phyloP scores from a whole-genome alignment of 2,888 invertebrate species.

The Tanypteryx hageni region DNA sequence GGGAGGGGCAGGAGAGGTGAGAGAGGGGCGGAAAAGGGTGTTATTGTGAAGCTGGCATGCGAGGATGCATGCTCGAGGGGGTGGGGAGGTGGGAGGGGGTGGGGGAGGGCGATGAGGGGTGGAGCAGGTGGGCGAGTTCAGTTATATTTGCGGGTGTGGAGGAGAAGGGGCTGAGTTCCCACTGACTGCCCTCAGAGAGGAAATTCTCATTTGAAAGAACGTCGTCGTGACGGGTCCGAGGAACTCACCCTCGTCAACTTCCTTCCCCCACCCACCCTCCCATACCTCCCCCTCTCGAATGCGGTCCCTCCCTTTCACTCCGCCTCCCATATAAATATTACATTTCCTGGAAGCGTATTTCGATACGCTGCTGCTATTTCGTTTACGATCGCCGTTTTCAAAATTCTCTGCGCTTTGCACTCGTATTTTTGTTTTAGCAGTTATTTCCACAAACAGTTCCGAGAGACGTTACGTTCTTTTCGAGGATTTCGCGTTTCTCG shows the following conservation, averaged over 20 bases:
- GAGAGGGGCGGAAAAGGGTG: not conserved
- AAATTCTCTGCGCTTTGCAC: too few relatives aligned
- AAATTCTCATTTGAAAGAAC: not conserved
- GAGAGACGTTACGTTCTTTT: too few relatives aligned
- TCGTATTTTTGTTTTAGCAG: too few relatives aligned
- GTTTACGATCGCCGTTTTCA: too few relatives aligned
- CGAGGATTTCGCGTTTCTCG: too few relatives aligned
- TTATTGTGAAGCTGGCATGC: not conserved
- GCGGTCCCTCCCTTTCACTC: not conserved
- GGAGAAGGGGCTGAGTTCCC: not conserved
- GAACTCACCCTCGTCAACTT: not conserved
- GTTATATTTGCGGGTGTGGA: constrained; percentile 29
- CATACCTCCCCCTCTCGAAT: not conserved
- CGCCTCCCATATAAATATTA: not conserved
- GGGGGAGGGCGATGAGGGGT: not conserved
- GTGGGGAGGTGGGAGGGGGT: not conserved
- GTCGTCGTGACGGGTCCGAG: not conserved
- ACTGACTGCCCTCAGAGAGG: not conserved
- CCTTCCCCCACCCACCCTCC: not conserved
- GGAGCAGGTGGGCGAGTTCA: not conserved
- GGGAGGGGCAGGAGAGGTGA: not conserved
- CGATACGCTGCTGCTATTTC: too few relatives aligned
- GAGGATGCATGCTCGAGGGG: not conserved
- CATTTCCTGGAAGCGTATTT: too few relatives aligned
- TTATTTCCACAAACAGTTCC: too few relatives aligned